A percentile compares a stretch with the other conserved stretches of the same genome.
These are phyloP conservation scores for Eilema caniola DNA, from an alignment of 2,888 invertebrate genomes.

Conservation along the genomic window DNA sequence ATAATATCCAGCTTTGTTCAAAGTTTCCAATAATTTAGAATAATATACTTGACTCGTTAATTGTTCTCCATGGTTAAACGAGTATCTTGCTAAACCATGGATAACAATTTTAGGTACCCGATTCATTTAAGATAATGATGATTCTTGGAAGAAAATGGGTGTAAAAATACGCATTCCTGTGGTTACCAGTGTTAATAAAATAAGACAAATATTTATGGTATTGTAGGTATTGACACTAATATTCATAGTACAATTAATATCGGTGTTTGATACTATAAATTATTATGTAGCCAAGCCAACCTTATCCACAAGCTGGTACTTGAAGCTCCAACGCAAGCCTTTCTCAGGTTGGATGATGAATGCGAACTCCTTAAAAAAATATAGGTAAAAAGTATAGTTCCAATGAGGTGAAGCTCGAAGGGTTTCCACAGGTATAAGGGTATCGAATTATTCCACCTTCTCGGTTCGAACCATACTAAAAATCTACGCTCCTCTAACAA, in stretches of 20 bases:
- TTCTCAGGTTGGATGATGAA: too few species aligned
- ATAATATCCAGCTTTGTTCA: constrained; percentile 11
- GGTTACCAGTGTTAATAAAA: constrained; percentile 41
- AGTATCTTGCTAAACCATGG: constrained; percentile 20
- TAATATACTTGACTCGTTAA: constrained; percentile 37
- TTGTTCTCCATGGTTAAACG: too few species aligned
- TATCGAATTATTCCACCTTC: too few species aligned
- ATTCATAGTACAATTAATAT: constrained; percentile 30
- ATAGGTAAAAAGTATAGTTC: too few species aligned
- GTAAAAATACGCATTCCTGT: constrained; percentile 33
- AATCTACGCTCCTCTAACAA: too few species aligned
- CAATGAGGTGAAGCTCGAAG: too few species aligned
- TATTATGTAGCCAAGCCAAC: constrained; percentile 10
- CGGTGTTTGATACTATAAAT: constrained; percentile 28
- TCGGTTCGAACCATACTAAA: too few species aligned
- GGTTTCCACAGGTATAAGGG: too few species aligned
- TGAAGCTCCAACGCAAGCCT: too few species aligned
- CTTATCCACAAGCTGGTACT: too few species aligned
- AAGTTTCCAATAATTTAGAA: constrained; percentile 26
- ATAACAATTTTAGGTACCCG: constrained; percentile 42
- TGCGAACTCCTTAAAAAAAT: too few species aligned
- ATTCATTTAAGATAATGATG: constrained; percentile 47
- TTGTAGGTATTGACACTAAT: not conserved
- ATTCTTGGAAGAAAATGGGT: too few species aligned
- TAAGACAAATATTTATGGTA: not conserved